Base-by-base conservation (phyloP, 1,140 invertebrate species). In the Drosophila parabipectinata region DNA sequence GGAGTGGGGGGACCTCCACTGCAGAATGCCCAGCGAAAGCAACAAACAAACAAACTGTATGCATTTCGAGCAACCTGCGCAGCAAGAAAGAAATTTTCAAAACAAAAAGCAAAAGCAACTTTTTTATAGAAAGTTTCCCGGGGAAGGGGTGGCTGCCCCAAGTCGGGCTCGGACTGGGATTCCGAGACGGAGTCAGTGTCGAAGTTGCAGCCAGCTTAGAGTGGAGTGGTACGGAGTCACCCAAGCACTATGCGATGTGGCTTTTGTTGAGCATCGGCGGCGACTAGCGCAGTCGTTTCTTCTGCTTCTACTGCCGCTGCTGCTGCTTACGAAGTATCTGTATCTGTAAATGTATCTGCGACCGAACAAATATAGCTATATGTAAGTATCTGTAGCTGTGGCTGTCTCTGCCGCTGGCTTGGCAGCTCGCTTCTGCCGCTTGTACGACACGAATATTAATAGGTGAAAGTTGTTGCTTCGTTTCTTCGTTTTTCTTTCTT, bases 401-500 rank as follows among this genome's bases (percentile, higher is more conserved):
- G 21, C 21, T 3, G 21, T 21, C 30, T 66, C 32, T 50, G 26
- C 39, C 24, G 21, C 39, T 64, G 34, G 63, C 72, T 61, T 57
- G 64, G 45, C 77, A 53, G 72, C 58, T 81, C 59, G 80, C 77
- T 79, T 77, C 76, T 81, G 76, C 62, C 67, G 72, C 52, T 74
- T 59, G 69, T 82, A 75, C 82, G 85, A 84, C 69, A 90, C 90
- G 90, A 91, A 91, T 91, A 91, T 91, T 91, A 91, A 91, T 91
- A 91, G 90, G 90, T 91, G 90, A 91, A 91, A 91, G 90, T 91
- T 91, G 84, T 91, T 90, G 84, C 79, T 85, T 85, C 78, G 61
- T 77, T 73, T 58, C 78, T 72, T 58, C 62, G 61, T 54, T 53
- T 74, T 53, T 76, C 41, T 79, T 62, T 80, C 53, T 79, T 26